Conservation (phyloP, 2,797 vertebrate genomes). For the Neoniphon sammara region DNA sequence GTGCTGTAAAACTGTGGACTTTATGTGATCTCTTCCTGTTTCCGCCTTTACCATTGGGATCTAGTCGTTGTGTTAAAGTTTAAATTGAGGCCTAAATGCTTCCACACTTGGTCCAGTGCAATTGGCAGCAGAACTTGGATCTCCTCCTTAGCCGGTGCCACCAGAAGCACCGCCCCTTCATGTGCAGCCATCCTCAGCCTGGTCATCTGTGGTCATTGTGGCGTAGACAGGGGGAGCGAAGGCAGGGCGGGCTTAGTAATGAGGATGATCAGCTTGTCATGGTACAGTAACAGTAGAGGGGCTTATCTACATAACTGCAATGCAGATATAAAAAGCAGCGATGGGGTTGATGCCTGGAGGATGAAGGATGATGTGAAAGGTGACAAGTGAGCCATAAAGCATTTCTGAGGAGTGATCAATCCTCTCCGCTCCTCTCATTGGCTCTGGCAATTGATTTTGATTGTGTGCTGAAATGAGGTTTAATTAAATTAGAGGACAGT, state of each 20-base stretch:
- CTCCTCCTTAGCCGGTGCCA: background rate
- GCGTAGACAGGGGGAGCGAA: slow-evolving; percentile 8
- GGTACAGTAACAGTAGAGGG: slow-evolving; percentile 48
- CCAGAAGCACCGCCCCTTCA: background rate
- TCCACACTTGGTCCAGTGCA: background rate
- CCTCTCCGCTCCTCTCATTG: slow-evolving; percentile 28
- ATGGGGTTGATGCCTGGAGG: slow-evolving; percentile 27
- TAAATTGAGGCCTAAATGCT: background rate
- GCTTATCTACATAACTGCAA: slow-evolving; percentile 43
- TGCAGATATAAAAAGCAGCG: slow-evolving; percentile 42
- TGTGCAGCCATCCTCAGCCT: slow-evolving; percentile 3
- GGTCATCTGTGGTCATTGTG: slow-evolving; percentile 3
- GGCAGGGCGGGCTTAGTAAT: slow-evolving; percentile 14
- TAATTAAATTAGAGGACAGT: slow-evolving; percentile 61
- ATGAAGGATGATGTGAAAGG: slow-evolving; percentile 5
- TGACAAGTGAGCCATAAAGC: slow-evolving; percentile 37
- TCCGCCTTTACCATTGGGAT: background rate
- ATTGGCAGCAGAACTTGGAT: background rate
- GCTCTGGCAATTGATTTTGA: slow-evolving; percentile 66
- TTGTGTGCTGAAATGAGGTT: slow-evolving; percentile 53
- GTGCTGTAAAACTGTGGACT: too few species aligned
- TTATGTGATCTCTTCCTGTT: background rate
- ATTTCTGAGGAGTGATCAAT: slow-evolving; percentile 51
- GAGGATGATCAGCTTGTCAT: slow-evolving; percentile 26
- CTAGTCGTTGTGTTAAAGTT: background rate